Evolutionary conservation across 2,888 invertebrate species (phyloP), one percentile per base, ranked within the genome.

Genomic region (Thera britannica): DNA sequence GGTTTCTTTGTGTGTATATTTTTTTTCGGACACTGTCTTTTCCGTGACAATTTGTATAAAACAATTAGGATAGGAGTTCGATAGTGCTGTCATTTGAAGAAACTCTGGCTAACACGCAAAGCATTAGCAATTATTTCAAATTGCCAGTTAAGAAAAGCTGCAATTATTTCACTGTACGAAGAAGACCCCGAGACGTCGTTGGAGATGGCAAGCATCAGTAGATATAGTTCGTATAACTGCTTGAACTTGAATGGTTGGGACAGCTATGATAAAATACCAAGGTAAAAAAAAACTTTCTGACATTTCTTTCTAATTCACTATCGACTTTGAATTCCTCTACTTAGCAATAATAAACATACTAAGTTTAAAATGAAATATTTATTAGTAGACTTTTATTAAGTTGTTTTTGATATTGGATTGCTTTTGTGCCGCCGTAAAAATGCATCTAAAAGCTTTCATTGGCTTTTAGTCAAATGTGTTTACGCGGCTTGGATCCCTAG

Each of bases 171-270:
- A 49, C 38, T 49, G 11, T 38, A 51, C 60, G 12, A 44, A 23
- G 44, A 52, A 36, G 59, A 54, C 48, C 12, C 48, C 3, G n/a
- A 9, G 35, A 61, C 38, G 70, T 71, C 66, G 57, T 38, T 48
- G 52, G 80, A 81, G 76, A 96, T 96, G 96, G 95, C 95, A 79
- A 96, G 96, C 79, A 79, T 89, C 60, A 97, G 96, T 94, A 96
- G 97, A 93, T 97, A 97, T 94, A 97, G 96, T 90, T 97, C 97
- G 71, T 97, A 97, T 93, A 97, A 97, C 93, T 97, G 97, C 90
- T 95, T 97, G 84, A 97, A 97, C 90, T 95, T 97, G 84, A 97
- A 97, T 73, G 97, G 97, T 88, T 97, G 97, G 97, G 97, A 97
- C 93, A 97, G 97, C 90, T 98, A 97, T 93, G 98, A 98, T 89